phyloP scores from a whole-genome alignment of 2,888 invertebrate species.

The Athripsodes cinereus region DNA sequence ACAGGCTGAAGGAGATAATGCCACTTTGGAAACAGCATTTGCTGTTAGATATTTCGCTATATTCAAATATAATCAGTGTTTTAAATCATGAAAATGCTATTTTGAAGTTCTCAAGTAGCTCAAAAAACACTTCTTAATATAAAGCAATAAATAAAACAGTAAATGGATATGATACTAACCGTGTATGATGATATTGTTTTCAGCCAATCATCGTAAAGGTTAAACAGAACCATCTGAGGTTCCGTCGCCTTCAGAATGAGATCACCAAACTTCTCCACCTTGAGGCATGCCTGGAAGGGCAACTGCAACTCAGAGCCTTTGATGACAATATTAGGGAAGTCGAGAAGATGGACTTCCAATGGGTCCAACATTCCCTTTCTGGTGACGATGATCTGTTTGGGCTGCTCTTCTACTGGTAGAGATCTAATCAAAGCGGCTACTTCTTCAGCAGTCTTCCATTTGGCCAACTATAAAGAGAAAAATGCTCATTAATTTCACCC shows the following conservation, averaged over 20 bases:
- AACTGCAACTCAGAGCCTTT: slow-evolving; percentile 98
- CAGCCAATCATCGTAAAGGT: slow-evolving; percentile 98
- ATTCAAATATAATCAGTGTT: too few relatives aligned
- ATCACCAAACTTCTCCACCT: slow-evolving; percentile 99
- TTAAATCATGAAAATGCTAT: too few relatives aligned
- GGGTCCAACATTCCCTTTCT: slow-evolving; percentile 99
- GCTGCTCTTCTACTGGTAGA: slow-evolving; percentile 98
- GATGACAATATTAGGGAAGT: slow-evolving; percentile 99
- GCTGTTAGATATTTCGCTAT: too few relatives aligned
- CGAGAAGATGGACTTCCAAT: slow-evolving; percentile 97
- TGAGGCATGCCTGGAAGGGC: slow-evolving; percentile 98
- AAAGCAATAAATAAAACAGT: too few relatives aligned
- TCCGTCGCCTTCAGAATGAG: slow-evolving; percentile 98
- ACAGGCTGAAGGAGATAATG: too few relatives aligned
- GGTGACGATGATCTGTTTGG: slow-evolving; percentile 99
- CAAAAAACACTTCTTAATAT: too few relatives aligned
- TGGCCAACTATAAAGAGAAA: slow-evolving; percentile 65
- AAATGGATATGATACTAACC: slow-evolving; percentile 44
- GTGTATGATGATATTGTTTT: slow-evolving; percentile 99
- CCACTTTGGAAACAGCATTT: too few relatives aligned
- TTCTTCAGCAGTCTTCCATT: slow-evolving; percentile 99
- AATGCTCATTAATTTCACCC: too few relatives aligned
- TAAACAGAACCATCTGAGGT: slow-evolving; percentile 99
- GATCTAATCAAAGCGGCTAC: slow-evolving; percentile 98
- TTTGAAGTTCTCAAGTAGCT: too few relatives aligned